phyloP scores from a whole-genome alignment of 1,140 invertebrate species.

The Drusus annulatus region DNA sequence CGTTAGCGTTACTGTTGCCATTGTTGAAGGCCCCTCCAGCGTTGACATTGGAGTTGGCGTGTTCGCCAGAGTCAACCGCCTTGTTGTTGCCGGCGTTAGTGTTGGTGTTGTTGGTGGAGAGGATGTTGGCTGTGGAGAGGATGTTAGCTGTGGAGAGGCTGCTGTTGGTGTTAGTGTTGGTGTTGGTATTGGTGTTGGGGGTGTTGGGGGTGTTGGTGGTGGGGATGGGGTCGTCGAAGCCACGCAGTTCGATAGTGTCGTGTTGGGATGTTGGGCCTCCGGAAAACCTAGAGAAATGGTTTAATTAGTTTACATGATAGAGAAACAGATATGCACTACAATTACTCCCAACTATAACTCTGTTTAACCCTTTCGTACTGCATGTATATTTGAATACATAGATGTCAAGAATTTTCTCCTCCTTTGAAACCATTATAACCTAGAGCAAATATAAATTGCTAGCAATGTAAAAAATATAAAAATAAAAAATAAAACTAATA shows the following conservation, averaged over 20 bases:
- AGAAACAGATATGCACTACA: not conserved
- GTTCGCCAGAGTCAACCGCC: not conserved
- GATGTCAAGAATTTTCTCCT: no score
- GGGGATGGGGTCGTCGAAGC: conserved; percentile 82
- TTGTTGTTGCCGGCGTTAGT: no score
- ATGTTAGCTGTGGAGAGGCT: conserved; percentile 52
- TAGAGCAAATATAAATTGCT: no score
- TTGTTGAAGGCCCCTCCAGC: conserved; percentile 47
- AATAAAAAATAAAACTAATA: no score
- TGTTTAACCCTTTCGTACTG: no score
- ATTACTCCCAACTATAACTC: no score
- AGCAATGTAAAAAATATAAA: no score
- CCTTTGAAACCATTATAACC: no score
- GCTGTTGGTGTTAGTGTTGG: conserved; percentile 52
- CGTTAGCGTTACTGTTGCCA: not conserved
- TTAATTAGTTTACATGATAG: not conserved
- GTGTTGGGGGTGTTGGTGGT: conserved; percentile 63
- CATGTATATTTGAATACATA: no score
- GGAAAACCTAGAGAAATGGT: conserved; percentile 76
- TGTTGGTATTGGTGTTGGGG: conserved; percentile 63
- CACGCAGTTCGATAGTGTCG: conserved; percentile 93
- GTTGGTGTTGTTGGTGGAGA: conserved; percentile 60
- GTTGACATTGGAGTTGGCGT: conserved; percentile 56
- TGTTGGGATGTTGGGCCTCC: conserved; percentile 90
- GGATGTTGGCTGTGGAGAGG: conserved; percentile 52